Base-by-base conservation (phyloP, 2,797 vertebrate species). In the Melanotaenia parkinsoni region DNA sequence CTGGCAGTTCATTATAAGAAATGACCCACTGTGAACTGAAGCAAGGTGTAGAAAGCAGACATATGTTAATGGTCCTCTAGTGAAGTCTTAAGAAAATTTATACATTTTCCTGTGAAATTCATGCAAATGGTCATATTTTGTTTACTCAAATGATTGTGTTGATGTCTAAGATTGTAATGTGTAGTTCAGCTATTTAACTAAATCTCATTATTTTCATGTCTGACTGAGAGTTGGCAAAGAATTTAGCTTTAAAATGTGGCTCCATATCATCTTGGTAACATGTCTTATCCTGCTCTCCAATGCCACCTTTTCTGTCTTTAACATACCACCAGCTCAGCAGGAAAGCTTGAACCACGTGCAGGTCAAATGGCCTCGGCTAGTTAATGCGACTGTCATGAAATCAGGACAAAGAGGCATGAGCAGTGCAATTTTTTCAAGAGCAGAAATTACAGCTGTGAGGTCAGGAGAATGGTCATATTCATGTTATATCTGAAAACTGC, bases 1-100 rank as follows among this genome's bases (percentile, higher is more conserved):
- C 88, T 91, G 87, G 78, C 87, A 90, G 89, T 93, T 93, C 90
- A 91, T 93, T 90, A 90, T 67, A 78, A 85, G 85, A 78, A 91
- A 93, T 89, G 87, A 91, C 89, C 91, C 83, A 77, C 63, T 85
- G 86, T 92, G 87, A 90, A 89, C 83, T 82, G 71, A 77, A 82
- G 86, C 73, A 65, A 72, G 53, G 54, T 69, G 16, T 53, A 66
- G 62, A 76, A 62, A 72, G 58, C 60, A 70, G 65, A 61, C 61
- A 61, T 33, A 35, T 61, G 68, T 74, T 89, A 83, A 86, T 82
- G 70, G 64, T 70, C 74, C 66, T 78, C 58, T 65, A 43, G 35
- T 69, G 57, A 76, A 82, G 65, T 47, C 40, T 58, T 40, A 11
- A 57, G 6, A 63, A 72, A 74, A 82, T 43, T n/a, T 54, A 71